These are phyloP conservation scores for Myiotriccus ornatus DNA, from an alignment of 2,797 vertebrate species.

Conservation along the genomic window DNA sequence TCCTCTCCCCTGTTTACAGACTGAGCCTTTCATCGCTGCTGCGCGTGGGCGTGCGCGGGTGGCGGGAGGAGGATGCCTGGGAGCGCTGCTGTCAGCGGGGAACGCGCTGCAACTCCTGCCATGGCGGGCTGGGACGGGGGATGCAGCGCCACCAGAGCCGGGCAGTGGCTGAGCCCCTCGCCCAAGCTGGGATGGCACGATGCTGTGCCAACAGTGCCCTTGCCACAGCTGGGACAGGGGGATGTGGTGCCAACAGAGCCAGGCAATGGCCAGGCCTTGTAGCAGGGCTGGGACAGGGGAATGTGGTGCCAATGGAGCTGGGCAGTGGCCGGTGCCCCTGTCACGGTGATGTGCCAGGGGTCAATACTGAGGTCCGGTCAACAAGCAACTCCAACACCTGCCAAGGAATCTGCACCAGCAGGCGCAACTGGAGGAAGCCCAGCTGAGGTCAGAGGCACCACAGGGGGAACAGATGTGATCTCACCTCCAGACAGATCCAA, in stretches of 20 bases:
- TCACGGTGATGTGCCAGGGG: accelerated
- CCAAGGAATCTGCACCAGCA: accelerated
- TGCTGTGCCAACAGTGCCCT: neutral
- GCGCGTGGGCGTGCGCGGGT: neutral
- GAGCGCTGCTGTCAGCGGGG: neutral
- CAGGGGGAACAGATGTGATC: accelerated
- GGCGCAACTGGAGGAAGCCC: accelerated
- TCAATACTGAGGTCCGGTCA: accelerated
- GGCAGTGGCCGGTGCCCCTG: neutral
- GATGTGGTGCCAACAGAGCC: accelerated
- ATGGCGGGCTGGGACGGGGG: neutral
- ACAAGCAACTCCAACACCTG: neutral
- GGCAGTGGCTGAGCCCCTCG: neutral
- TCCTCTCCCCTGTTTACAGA: conserved; percentile 51
- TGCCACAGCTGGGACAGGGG: neutral
- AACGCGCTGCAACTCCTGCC: neutral
- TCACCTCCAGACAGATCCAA: neutral
- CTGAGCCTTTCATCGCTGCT: neutral
- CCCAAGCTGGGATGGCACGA: accelerated
- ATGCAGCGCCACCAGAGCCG: neutral
- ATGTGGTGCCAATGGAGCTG: accelerated
- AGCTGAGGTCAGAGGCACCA: neutral
- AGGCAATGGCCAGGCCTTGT: neutral
- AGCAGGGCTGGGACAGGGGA: accelerated
- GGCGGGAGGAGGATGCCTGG: conserved; percentile 3